Conservation (phyloP, 2,113 vertebrate genomes). For the Origma solitaria region DNA sequence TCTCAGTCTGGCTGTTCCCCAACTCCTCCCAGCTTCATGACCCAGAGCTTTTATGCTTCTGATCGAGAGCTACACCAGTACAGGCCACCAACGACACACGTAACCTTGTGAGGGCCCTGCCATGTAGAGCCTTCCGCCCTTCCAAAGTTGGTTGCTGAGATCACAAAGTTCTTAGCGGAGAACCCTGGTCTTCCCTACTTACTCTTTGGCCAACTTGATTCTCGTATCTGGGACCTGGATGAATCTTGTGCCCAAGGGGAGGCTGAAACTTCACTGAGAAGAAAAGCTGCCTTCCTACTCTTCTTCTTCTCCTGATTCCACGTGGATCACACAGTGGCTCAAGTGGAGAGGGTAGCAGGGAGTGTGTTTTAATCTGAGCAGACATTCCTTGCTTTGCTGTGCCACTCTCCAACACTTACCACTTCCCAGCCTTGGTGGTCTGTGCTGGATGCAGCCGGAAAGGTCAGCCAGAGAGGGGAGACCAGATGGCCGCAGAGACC, state of each 20-base stretch:
- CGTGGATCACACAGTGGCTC: fast-evolving
- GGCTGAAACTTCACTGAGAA: neutral
- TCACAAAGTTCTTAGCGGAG: neutral
- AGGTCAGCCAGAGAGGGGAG: conserved; percentile 41
- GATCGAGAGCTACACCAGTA: neutral
- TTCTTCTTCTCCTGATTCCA: neutral
- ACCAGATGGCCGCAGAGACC: conserved; percentile 20
- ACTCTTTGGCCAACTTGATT: neutral
- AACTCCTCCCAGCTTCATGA: neutral
- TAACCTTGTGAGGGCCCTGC: neutral
- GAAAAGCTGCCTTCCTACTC: neutral
- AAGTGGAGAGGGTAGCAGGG: neutral
- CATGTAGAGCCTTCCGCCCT: neutral
- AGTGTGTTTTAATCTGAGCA: neutral
- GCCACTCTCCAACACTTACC: neutral
- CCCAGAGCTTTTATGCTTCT: neutral
- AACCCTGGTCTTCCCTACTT: neutral
- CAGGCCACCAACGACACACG: fast-evolving
- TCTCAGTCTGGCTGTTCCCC: neutral
- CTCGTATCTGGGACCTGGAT: neutral
- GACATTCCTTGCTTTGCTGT: neutral
- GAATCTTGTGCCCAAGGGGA: neutral
- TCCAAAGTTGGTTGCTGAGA: neutral
- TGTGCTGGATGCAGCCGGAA: conserved; percentile 50
- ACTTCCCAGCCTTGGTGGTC: neutral